Conservation (phyloP, 2,113 vertebrate genomes). For the Octodon degus region DNA sequence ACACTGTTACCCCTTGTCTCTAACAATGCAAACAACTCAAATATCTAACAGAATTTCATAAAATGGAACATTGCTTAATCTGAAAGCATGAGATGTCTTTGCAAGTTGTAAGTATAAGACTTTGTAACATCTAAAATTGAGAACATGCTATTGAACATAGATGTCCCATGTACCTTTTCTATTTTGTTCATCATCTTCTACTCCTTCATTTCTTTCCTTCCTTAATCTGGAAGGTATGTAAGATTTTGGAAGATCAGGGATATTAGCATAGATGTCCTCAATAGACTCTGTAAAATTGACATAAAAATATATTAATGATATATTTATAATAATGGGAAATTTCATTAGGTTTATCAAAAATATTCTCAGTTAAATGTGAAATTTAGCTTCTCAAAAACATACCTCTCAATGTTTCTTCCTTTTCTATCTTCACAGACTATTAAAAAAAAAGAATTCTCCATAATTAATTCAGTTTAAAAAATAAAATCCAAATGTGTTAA, state of each 20-base stretch:
- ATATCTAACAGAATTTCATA: neutral
- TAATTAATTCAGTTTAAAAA: conserved; percentile 71
- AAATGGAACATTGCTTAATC: neutral
- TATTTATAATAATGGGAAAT: neutral
- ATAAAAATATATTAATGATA: conserved; percentile 55
- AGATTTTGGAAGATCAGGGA: conserved; percentile 89
- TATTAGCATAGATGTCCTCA: conserved; percentile 87
- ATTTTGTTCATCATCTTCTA: conserved; percentile 85
- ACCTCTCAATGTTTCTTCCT: conserved; percentile 90
- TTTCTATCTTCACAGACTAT: conserved; percentile 92
- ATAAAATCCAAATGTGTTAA: conserved; percentile 41
- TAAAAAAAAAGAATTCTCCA: conserved; percentile 78
- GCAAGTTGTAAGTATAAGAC: neutral
- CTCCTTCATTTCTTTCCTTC: conserved; percentile 79
- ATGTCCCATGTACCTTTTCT: conserved; percentile 89
- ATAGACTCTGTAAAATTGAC: conserved; percentile 84
- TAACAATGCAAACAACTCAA: neutral
- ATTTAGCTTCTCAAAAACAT: conserved; percentile 74
- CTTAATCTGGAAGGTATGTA: conserved; percentile 86
- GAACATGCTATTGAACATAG: neutral
- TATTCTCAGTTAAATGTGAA: neutral
- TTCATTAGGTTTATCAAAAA: conserved; percentile 34
- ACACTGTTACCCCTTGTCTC: neutral
- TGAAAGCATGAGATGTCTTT: neutral
- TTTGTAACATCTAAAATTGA: neutral